phyloP scores from a whole-genome alignment of 64 coral and sea anemone species.

The Actinia tenebrosa region DNA sequence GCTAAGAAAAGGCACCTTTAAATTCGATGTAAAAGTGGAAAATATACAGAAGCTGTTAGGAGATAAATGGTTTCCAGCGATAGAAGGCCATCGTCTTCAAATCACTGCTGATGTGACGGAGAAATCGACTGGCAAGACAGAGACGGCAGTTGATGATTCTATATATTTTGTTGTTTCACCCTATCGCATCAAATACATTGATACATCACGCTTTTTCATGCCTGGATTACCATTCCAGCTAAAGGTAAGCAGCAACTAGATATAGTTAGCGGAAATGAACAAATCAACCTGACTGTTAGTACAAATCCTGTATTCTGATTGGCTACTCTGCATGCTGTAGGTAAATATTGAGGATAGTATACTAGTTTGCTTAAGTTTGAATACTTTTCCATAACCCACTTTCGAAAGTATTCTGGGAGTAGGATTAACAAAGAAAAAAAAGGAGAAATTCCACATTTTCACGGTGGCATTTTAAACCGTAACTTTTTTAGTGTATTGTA shows the following conservation, averaged over 20 bases:
- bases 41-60: not conserved
- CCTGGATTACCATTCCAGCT: conserved; percentile 75
- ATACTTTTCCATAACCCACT: too few species aligned
- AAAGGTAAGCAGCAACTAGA: conserved; percentile 47
- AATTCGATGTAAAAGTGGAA: not conserved
- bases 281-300: too few species aligned
- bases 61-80: not conserved
- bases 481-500: too few species aligned
- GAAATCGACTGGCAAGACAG: conserved; percentile 57
- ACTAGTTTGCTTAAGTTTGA: too few species aligned
- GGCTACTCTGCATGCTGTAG: too few species aligned
- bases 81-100: conserved; percentile 45
- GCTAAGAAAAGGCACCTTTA: not conserved
- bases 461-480: too few species aligned
- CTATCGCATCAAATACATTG: conserved; percentile 54
- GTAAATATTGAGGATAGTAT: too few species aligned
- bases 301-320: too few species aligned
- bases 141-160: conserved; percentile 60
- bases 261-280: too few species aligned
- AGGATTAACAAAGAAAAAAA: too few species aligned
- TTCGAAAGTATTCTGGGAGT: too few species aligned
- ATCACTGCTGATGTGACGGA: conserved; percentile 73
- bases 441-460: too few species aligned
- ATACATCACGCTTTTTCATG: conserved; percentile 72
- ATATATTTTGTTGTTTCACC: conserved; percentile 64